phyloP scores from a whole-genome alignment of 2,113 vertebrate species.

The Bos indicus region DNA sequence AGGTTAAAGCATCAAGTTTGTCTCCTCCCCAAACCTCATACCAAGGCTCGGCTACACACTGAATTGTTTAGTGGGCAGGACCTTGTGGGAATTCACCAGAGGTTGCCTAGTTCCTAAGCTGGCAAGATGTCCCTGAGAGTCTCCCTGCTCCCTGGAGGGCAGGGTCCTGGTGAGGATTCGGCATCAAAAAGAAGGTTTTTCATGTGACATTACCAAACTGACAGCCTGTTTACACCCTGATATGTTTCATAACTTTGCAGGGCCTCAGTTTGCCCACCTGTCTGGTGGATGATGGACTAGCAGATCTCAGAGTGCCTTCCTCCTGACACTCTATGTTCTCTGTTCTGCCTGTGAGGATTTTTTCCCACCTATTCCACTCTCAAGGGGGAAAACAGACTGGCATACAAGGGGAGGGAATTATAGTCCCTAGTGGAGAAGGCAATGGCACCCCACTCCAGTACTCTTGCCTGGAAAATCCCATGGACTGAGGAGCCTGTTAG shows the following conservation, averaged over 20 bases:
- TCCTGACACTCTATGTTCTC: neutral
- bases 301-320: neutral
- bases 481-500: too few relatives aligned
- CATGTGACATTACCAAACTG: accelerated
- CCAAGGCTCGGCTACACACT: neutral
- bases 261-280: neutral
- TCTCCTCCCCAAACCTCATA: neutral
- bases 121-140: neutral
- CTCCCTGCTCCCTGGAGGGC: accelerated
- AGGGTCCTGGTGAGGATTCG: neutral
- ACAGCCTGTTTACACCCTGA: neutral
- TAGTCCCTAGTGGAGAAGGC: neutral
- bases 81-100: neutral
- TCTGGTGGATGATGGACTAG: accelerated
- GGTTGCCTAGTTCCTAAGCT: neutral
- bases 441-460: too few relatives aligned
- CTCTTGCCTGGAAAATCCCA: too few relatives aligned
- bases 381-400: too few relatives aligned
- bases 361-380: neutral
- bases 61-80: neutral
- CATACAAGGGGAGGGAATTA: neutral
- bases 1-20: neutral
- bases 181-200: neutral
- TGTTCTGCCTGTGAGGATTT: neutral
- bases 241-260: neutral